Base-by-base conservation (phyloP, 1,140 invertebrate species). In the Brachionus calyciflorus region DNA sequence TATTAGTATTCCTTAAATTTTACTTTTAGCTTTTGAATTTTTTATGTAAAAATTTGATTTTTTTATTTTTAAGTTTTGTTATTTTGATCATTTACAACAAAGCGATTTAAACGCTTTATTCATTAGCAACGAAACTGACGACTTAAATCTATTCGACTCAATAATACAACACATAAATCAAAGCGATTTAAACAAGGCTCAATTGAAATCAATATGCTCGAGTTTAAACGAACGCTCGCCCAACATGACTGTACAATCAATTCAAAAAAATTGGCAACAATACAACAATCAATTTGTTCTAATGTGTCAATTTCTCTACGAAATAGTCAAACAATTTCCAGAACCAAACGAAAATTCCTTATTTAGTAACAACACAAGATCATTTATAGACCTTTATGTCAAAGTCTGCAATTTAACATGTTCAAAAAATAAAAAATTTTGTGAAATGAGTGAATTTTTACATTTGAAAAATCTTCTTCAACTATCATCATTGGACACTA, bases 261-360 rank as follows among this genome's bases (percentile, higher is more conserved):
- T 73, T n/a, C 69, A 73, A 73, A 73, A 73, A 73, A 40, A 73
- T n/a, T 73, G 69, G 69, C 46, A 55, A 28, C 46, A 51, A 26
- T 73, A 28, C 33, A 73, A 73, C 46, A 73, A 73, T 46, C 69
- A 73, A 26, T 73, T 73, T 49, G 37, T 51, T 30, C 17, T 73
- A 49, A 37, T 73, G 30, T 73, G 46, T 10, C 17, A 73, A 4
- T 6, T 73, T 19, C 21, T 55, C 6, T 73, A 40, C 24, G 69
- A 73, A 51, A 73, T 73, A 73, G 51, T 73, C 4, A 73, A 73
- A 24, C 46, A 73, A 24, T 73, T 73, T 73, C 69, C 69, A 17
- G 69, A 17, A 14, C 69, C 49, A 51, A 46, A 55, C 30, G 51
- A 73, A 17, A 55, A 28, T 17, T 73, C 69, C 10, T 40, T 73